These are phyloP conservation scores for Macaca fascicularis DNA, from an alignment of 2,113 vertebrate genomes.

Conservation along the genomic window DNA sequence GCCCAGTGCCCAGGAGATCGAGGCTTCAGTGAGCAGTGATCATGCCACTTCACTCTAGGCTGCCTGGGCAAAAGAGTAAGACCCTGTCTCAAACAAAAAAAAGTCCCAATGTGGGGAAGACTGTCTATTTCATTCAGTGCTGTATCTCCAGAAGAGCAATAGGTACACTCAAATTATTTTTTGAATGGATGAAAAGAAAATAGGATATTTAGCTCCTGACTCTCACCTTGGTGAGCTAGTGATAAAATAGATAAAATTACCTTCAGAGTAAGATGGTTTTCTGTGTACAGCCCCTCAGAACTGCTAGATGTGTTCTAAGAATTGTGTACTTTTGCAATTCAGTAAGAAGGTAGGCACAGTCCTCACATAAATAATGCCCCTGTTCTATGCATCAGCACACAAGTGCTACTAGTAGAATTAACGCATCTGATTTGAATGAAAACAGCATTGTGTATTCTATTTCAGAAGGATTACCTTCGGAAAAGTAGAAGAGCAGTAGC, in stretches of 20 bases:
- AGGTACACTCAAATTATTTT: background rate
- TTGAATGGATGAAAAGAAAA: background rate
- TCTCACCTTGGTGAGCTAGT: background rate
- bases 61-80: too few species aligned
- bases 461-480: background rate
- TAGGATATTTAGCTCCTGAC: background rate
- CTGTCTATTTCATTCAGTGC: background rate
- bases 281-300: background rate
- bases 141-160: background rate
- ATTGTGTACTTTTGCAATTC: background rate
- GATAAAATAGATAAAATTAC: background rate
- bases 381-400: background rate
- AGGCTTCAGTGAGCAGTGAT: too few species aligned
- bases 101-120: too few species aligned
- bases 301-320: background rate
- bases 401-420: background rate
- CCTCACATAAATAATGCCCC: background rate
- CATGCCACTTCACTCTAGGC: too few species aligned
- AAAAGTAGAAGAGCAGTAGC: background rate
- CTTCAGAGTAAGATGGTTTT: background rate
- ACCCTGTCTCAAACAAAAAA: too few species aligned
- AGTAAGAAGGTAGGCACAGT: background rate
- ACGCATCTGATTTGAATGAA: background rate
- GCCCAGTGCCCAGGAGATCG: too few species aligned
- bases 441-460: background rate